Base-by-base conservation (phyloP, 2,797 vertebrate genomes). In the Chiloscyllium punctatum region DNA sequence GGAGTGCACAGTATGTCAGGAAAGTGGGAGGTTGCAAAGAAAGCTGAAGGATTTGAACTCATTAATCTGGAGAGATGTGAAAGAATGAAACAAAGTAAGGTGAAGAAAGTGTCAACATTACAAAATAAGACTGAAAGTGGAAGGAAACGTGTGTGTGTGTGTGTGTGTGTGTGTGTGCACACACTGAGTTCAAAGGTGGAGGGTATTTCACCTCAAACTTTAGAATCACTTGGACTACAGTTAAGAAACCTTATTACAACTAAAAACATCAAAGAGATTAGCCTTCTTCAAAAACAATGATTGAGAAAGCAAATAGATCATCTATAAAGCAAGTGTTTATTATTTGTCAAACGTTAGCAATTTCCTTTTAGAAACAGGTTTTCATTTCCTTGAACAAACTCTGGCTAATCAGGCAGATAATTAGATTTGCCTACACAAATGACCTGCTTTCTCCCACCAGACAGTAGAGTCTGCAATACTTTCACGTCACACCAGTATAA, bases 361-460 rank as follows among this genome's bases (percentile, higher is more conserved):
- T 94, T 94, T 94, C 92, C 69, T 69, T 48, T 94, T 94, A 71
- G 92, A 94, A 71, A 69, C 92, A 94, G 69, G 69, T 48, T 68
- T 48, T 94, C 66, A 72, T 94, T 71, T 94, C 66, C 92, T 94
- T 42, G 66, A 95, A 97, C 96, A 96, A 96, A 96, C 96, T 95
- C 96, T 0, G 94, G 96, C 96, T 97, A 96, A 96, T 96, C 96
- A 96, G 96, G 96, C 96, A 96, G 95, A 72, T 97, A 96, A 96
- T 97, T 97, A 96, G 96, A 97, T 97, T 97, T 96, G 96, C 96
- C 27, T 96, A 21, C 95, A 94, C 97, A 96, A 97, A 97, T 97
- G 96, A 96, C 96, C 96, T 96, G 96, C 96, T 96, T 96, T 96
- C 96, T 71, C 68, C 62, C 30, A 71, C 66, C 37, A 72, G 68